Conservation (phyloP, 2,113 vertebrate genomes). For the Planiliza haematocheilus region DNA sequence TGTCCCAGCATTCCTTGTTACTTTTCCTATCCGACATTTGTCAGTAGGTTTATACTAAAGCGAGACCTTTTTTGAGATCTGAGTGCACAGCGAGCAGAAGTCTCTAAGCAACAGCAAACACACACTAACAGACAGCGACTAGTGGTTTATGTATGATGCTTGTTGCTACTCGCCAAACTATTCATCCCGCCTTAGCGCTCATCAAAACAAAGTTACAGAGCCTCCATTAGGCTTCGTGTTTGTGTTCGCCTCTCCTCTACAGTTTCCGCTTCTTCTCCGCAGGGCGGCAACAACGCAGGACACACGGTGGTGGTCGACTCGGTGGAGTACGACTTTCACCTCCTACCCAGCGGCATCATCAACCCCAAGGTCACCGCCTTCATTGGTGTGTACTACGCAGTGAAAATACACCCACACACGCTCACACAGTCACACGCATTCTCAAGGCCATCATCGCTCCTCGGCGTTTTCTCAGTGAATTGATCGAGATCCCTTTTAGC, state of each 20-base stretch:
- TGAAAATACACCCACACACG: not conserved
- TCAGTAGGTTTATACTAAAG: constrained; percentile 22
- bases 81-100: constrained; percentile 8
- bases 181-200: constrained; percentile 24
- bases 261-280: constrained; percentile 35
- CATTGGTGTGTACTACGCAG: constrained; percentile 88
- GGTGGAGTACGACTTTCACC: constrained; percentile 98
- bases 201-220: constrained; percentile 32
- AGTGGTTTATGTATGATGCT: constrained; percentile 21
- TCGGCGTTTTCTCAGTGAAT: constrained; percentile 18
- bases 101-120: constrained; percentile 32
- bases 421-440: not conserved
- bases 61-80: constrained; percentile 2
- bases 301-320: constrained; percentile 99
- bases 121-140: not conserved
- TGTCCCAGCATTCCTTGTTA: not conserved
- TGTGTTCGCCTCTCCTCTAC: constrained; percentile 11
- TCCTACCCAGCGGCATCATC: constrained; percentile 98
- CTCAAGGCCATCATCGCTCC: not conserved
- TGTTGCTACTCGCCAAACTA: constrained; percentile 57
- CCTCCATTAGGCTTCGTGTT: constrained; percentile 2
- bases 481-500: constrained; percentile 13
- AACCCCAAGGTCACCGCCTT: constrained; percentile 97
- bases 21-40: not conserved
- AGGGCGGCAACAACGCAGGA: constrained; percentile 99